Evolutionary conservation across 2,113 vertebrate genomes (phyloP), one percentile per base, ranked within the genome.

Genomic region (Reinhardtius hippoglossoides): DNA sequence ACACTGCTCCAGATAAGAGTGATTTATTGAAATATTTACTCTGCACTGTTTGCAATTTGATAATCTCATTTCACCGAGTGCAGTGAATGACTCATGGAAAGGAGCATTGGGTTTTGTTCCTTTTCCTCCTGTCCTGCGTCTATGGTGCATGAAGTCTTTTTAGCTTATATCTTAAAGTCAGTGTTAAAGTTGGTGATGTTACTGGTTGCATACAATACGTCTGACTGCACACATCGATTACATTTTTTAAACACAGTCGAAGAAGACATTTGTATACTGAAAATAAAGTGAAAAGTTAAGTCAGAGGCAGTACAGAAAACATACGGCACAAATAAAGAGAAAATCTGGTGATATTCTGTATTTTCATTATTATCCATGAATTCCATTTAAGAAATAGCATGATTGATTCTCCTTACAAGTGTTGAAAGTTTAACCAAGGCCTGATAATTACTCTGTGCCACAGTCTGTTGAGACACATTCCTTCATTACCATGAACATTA

Each of bases 11-110:
- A 78, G 81, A 88, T 80, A 86, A 69, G 14, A 69, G 26, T 31
- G 67, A 83, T 82, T 81, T 60, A 70, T 66, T 74, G 15, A 40
- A 83, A 86, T 87, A 81, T 89, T 88, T 78, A 75, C 78, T 81
- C 40, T 73, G 70, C 67, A 13, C 74, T 87, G 81, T 90, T 87
- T 87, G 67, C 63, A 27, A 40, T 61, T 72, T 72, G 81, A 87
- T 89, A 74, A 85, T 60, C 40, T 52, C 16, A 68, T 70, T 83
- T 74, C 10, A 72, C 46, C 15, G 12, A 66, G 57, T 48, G 44
- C 64, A 0, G 35, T 3, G 6, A 69, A 50, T 85, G 80, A 73
- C 63, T 75, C 78, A 75, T 9, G 10, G 48, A 54, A 69, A 20
- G 0, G 20, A 73, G 27, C 73, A 26, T 31, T 80, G 24, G 1